Evolutionary conservation across 2,888 invertebrate species (phyloP), one percentile per base, ranked within the genome.

Genomic region (Lottia gigantea): DNA sequence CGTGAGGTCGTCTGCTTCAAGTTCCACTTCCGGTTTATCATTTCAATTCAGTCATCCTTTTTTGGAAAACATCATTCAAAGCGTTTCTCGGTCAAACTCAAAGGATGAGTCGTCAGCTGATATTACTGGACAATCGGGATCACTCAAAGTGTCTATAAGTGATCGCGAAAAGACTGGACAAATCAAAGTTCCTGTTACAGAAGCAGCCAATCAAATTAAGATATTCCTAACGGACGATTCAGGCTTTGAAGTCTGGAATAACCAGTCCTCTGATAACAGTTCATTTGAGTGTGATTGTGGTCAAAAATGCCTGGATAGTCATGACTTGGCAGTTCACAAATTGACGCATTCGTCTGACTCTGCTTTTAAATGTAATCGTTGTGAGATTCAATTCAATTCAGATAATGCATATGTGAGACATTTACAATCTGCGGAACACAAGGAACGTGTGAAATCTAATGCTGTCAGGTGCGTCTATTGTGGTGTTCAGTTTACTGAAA

Each of bases 381-480:
- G 97, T 89, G 94, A 94, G 49, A 94, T 96, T 40, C 95, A 95
- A 81, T 98, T 97, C 87, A 91, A 95, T 83, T 93, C 95, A 61
- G 92, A 95, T 90, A 96, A 96, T 1, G 96, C 96, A 87, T 91
- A 97, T 71, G 95, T 96, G 86, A 97, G 97, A 89, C 97, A 97
- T 87, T 95, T 95, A 88, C 92, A 96, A 72, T 95, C 95, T 69
- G 95, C 95, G 83, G 93, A 94, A 76, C 97, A 97, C 90, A 93
- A 95, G 82, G 96, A 95, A 86, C 96, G 96, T 91, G 78, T 83
- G 45, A 72, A 49, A n/a, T 49, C 73, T 12, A 92, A 98, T 67
- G 97, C 98, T 23, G 98, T 97, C 88, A 95, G 96, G 85, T 98
- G 98, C 90, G 93, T 93, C 25, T 97, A 98, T 86, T 98, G 98